Base-by-base conservation (phyloP, 2,113 vertebrate genomes). In the Micromys minutus region DNA sequence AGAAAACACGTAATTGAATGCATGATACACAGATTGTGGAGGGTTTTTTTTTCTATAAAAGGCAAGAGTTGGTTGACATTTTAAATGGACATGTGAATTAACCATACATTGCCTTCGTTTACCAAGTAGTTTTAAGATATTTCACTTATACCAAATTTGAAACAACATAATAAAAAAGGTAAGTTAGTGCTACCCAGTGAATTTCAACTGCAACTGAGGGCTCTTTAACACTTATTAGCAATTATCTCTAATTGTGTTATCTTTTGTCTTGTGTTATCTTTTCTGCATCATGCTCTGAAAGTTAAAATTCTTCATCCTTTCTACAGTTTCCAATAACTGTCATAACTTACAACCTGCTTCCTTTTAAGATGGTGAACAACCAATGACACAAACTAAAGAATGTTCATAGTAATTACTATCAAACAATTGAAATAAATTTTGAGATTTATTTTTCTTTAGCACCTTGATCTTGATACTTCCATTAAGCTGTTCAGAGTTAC, bases 371-470 rank as follows among this genome's bases (percentile, higher is more conserved):
- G 36, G 55, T 36, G 29, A 24, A 6, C 63, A 52, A 52, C 42
- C 87, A 90, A 87, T 50, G 72, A 61, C 34, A 80, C 4, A 89
- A 85, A 80, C 79, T 76, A 91, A 95, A 72, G 36, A 39, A 63
- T 24, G 36, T 69, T 29, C 39, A 75, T 26, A 87, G 39, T 90
- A 39, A 94, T 65, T 89, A 76, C 42, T 90, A 50, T 61, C 76
- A 90, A 90, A 36, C 89, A 74, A 96, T 67, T 85, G 87, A 88
- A 92, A 76, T 89, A 59, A 31, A 45, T 72, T 88, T 86, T 88
- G 89, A 61, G 59, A 39, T 90, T 47, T 24, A 16, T 89, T 50
- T 83, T 86, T 71, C 59, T 87, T 80, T 50, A 92, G 67, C 74
- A 34, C 24, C 93, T 42, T 31, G 21, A 1, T 81, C 59, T 86